Conservation (phyloP, 2,113 vertebrate genomes). For the Dascyllus trimaculatus region DNA sequence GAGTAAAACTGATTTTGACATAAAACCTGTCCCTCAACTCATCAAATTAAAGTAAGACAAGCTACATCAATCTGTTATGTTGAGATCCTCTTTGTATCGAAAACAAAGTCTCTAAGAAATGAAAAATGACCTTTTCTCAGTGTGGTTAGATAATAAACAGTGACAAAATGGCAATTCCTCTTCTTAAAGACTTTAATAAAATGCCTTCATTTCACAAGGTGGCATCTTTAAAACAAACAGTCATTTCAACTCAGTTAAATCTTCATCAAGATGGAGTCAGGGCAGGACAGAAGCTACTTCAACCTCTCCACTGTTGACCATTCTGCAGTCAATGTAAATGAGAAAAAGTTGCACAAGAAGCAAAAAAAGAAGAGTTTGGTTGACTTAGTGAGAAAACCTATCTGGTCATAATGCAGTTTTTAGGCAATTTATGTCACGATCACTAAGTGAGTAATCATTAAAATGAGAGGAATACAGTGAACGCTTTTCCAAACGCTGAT, state of each 20-base stretch:
- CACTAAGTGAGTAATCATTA: too few relatives aligned
- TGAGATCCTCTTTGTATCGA: neutral
- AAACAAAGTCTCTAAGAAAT: slow-evolving; percentile 5
- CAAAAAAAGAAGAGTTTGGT: neutral
- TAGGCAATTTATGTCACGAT: too few relatives aligned
- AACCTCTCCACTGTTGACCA: neutral
- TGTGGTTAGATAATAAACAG: slow-evolving; percentile 26
- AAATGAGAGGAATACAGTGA: too few relatives aligned
- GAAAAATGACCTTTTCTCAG: slow-evolving; percentile 6
- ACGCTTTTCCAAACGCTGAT: too few relatives aligned
- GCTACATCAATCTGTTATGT: slow-evolving; percentile 10
- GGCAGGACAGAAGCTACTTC: neutral
- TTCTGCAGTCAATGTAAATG: neutral
- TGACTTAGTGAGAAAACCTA: neutral
- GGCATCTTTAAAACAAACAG: slow-evolving; percentile 20
- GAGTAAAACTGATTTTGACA: slow-evolving; percentile 16
- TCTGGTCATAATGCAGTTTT: too few relatives aligned
- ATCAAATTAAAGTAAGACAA: slow-evolving; percentile 16
- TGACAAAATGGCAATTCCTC: neutral
- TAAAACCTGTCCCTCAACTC: neutral
- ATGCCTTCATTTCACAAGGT: slow-evolving; percentile 23
- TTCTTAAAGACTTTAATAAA: slow-evolving; percentile 18
- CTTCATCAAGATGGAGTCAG: slow-evolving; percentile 3
- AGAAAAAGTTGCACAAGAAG: neutral
- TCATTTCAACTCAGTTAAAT: slow-evolving; percentile 36